These are phyloP conservation scores for Lasioglossum baleicum DNA, from an alignment of 1,140 invertebrate genomes.

Conservation along the genomic window DNA sequence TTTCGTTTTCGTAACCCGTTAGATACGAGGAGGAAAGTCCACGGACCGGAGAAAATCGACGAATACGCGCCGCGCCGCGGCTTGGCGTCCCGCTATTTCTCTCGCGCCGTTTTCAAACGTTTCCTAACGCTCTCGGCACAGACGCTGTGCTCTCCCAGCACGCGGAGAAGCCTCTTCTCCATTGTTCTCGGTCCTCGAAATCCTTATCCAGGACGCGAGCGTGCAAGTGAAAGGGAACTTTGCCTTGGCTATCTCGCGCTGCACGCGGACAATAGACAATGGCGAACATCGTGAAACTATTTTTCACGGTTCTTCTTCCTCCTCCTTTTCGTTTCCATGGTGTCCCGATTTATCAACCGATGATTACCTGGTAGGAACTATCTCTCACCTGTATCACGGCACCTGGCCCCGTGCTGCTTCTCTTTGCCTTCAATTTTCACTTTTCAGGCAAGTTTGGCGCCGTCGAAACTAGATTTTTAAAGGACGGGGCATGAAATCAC, in stretches of 20 bases:
- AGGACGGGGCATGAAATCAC: no score
- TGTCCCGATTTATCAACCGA: slow-evolving; percentile 32
- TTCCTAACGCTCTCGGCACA: background rate
- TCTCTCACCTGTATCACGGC: background rate
- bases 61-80: background rate
- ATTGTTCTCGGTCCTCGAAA: background rate
- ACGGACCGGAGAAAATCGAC: background rate
- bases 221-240: slow-evolving; percentile 44
- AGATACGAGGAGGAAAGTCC: slow-evolving; percentile 18
- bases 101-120: background rate
- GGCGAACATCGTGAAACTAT: slow-evolving; percentile 19
- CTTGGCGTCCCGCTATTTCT: background rate
- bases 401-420: background rate
- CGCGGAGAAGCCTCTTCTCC: background rate
- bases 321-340: slow-evolving; percentile 27
- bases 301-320: background rate
- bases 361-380: background rate
- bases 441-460: no score
- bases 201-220: slow-evolving; percentile 23
- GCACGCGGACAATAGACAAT: slow-evolving; percentile 37
- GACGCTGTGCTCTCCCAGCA: background rate
- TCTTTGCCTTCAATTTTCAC: no score
- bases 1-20: slow-evolving; percentile 28
- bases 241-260: slow-evolving; percentile 41
- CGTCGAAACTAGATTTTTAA: no score